Evolutionary conservation across 2,113 vertebrate genomes (phyloP).

Genomic region (Spilogale gracilis): DNA sequence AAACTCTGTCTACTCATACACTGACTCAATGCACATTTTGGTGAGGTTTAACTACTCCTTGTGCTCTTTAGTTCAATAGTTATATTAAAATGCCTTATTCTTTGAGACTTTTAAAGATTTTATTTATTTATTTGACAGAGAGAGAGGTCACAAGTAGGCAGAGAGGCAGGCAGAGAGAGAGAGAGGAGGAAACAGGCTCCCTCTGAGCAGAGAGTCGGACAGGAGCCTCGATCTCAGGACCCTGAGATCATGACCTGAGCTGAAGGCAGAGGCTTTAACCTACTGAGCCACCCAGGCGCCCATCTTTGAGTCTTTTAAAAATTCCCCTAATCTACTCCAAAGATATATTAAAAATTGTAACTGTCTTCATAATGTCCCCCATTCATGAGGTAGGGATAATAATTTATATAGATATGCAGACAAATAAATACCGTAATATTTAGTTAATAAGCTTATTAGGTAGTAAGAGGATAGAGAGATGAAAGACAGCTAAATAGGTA

Average conservation of each 20-base stretch:
- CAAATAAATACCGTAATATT: neutral
- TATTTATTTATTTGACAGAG: too few relatives aligned
- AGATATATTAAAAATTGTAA: neutral
- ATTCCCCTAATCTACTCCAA: neutral
- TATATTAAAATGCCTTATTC: neutral
- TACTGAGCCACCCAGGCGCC: too few relatives aligned
- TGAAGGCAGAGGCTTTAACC: too few relatives aligned
- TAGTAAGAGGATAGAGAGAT: neutral
- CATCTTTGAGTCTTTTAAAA: neutral
- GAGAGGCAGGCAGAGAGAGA: too few relatives aligned
- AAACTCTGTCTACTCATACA: neutral
- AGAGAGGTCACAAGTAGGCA: too few relatives aligned
- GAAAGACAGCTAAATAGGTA: neutral
- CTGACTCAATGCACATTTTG: rapidly evolving
- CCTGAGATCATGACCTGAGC: too few relatives aligned
- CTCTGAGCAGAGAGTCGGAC: too few relatives aligned
- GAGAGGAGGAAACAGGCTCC: too few relatives aligned
- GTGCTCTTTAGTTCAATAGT: neutral
- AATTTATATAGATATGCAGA: neutral
- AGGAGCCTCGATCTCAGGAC: too few relatives aligned
- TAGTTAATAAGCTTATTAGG: neutral
- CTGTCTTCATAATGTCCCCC: neutral
- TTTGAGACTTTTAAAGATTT: neutral
- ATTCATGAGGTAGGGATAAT: neutral
- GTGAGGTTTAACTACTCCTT: neutral